Conservation (phyloP, 2,888 invertebrate genomes). For the Caprella mutica region DNA sequence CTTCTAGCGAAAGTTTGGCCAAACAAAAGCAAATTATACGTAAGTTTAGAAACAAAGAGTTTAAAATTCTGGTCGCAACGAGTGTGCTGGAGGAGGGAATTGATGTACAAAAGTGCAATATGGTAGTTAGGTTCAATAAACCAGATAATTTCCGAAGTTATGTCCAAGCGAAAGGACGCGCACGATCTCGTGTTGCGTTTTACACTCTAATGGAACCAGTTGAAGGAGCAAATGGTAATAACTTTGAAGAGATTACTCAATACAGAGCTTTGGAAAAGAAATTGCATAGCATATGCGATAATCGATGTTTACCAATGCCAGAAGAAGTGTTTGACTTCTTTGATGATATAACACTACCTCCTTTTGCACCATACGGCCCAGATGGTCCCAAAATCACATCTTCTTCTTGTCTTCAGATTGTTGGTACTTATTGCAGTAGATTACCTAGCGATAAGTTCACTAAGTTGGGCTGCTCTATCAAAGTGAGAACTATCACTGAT, state of each 20-base stretch:
- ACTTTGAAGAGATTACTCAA: neutral
- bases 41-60: slow-evolving; percentile 24
- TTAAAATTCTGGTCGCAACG: slow-evolving; percentile 34
- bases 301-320: slow-evolving; percentile 16
- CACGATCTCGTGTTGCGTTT: slow-evolving; percentile 30
- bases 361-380: slow-evolving; percentile 26
- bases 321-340: slow-evolving; percentile 9
- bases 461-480: slow-evolving; percentile 8
- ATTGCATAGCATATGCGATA: slow-evolving; percentile 10
- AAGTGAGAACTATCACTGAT: neutral
- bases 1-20: slow-evolving; percentile 12
- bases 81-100: slow-evolving; percentile 36
- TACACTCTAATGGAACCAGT: slow-evolving; percentile 32
- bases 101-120: slow-evolving; percentile 35
- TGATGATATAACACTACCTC: slow-evolving; percentile 18
- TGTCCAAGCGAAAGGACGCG: slow-evolving; percentile 35
- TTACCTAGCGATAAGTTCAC: slow-evolving; percentile 31
- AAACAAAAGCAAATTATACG: slow-evolving; percentile 21
- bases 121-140: slow-evolving; percentile 35
- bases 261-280: slow-evolving; percentile 16
- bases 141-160: slow-evolving; percentile 34
- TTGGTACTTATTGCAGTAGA: slow-evolving; percentile 30
- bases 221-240: neutral
- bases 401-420: slow-evolving; percentile 28
- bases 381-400: slow-evolving; percentile 32